Conservation (phyloP, 2,797 vertebrate genomes). For the Mus spretus region DNA sequence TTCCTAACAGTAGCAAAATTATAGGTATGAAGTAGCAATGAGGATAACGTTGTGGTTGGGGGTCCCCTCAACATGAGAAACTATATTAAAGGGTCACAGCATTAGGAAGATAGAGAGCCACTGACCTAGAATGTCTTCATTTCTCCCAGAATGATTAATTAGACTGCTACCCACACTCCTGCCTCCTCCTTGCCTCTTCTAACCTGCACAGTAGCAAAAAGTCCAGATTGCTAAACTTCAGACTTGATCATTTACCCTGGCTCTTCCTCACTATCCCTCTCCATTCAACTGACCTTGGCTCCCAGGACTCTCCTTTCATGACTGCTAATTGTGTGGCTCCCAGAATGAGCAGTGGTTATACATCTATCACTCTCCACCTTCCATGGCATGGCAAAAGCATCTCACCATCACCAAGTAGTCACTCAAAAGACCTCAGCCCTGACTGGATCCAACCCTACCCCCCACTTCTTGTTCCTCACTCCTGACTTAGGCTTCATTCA, state of each 20-base stretch:
- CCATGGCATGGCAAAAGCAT: not conserved
- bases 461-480: rapidly evolving
- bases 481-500: not conserved
- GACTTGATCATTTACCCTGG: not conserved
- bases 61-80: not conserved
- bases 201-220: not conserved
- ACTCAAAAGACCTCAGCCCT: not conserved
- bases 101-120: not conserved
- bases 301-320: not conserved
- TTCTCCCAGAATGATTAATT: not conserved
- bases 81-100: not conserved
- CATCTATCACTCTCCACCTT: not conserved
- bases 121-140: not conserved
- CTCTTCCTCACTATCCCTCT: not conserved
- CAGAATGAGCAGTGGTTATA: not conserved
- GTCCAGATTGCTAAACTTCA: rapidly evolving
- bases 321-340: not conserved
- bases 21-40: not conserved
- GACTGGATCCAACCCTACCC: not conserved
- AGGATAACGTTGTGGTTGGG: not conserved
- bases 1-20: not conserved
- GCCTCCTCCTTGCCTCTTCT: not conserved
- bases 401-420: not conserved
- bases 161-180: no score
- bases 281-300: not conserved